These are phyloP conservation scores for Peromyscus leucopus DNA, from an alignment of 2,113 vertebrate species.

Conservation along the genomic window DNA sequence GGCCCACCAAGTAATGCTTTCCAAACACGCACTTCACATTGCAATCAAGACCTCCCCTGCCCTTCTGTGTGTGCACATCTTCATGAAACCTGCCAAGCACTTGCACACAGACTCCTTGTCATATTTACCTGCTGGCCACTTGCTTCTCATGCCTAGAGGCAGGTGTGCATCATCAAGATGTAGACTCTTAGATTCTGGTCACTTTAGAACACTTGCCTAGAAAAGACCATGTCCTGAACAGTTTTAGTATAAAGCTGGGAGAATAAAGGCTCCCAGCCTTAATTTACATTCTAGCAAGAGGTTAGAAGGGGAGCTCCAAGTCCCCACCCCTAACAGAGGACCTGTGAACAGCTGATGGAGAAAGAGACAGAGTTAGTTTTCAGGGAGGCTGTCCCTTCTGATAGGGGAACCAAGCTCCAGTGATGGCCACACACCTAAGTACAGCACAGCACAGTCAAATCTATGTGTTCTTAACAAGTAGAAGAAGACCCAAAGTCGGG, in stretches of 20 bases:
- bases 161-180: background rate
- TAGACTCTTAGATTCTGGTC: background rate
- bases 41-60: background rate
- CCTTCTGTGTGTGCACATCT: background rate
- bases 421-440: background rate
- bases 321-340: background rate
- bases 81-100: background rate
- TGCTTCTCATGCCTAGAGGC: background rate
- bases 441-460: background rate
- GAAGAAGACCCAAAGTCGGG: background rate
- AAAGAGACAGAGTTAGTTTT: background rate
- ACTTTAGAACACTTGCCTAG: background rate
- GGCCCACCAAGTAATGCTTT: background rate
- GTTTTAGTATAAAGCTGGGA: background rate
- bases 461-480: background rate
- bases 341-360: background rate
- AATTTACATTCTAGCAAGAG: background rate
- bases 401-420: background rate
- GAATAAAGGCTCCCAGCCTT: background rate
- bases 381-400: background rate
- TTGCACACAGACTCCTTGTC: background rate
- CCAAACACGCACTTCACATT: background rate
- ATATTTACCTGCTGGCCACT: background rate
- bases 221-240: background rate
- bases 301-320: background rate